Evolutionary conservation across 1,140 invertebrate species (phyloP).

Genomic region (Eurytemora carolleeae): DNA sequence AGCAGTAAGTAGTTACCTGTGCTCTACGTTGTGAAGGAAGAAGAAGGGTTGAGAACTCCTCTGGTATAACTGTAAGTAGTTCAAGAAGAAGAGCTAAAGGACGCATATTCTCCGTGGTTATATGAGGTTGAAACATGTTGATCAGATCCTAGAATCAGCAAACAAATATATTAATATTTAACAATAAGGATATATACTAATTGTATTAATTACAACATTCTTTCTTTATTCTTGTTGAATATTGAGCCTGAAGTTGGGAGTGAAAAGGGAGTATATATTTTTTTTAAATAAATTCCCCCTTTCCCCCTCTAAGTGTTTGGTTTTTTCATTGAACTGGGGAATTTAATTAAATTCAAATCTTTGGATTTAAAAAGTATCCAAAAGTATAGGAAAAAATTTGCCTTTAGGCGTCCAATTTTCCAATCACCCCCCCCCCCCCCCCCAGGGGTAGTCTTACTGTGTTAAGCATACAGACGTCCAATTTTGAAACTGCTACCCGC

Average conservation of each 20-base stretch:
- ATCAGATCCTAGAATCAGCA: not conserved
- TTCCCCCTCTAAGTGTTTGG: no score
- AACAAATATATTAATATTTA: no score
- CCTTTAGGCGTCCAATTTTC: no score
- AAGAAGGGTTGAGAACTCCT: constrained; percentile 6
- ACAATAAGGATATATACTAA: not conserved
- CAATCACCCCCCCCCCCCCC: no score
- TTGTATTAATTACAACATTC: not conserved
- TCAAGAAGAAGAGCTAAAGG: constrained; percentile 1
- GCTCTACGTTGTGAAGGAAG: not conserved
- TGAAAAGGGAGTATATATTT: constrained; percentile 15
- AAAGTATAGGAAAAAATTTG: no score
- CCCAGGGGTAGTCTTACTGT: no score
- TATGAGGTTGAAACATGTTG: not conserved
- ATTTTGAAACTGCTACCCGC: no score
- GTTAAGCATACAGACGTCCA: no score
- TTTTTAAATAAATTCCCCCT: not conserved
- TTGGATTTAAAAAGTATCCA: no score
- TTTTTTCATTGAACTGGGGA: no score
- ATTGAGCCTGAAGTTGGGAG: constrained; percentile 19
- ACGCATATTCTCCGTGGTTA: not conserved
- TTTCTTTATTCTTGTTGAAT: constrained; percentile 16
- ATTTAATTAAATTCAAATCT: no score
- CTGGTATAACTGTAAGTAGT: constrained; percentile 11
- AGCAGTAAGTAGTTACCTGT: no score